These are phyloP conservation scores for Himalopsyche kuldschensis DNA, from an alignment of 2,888 invertebrate genomes.

Conservation along the genomic window DNA sequence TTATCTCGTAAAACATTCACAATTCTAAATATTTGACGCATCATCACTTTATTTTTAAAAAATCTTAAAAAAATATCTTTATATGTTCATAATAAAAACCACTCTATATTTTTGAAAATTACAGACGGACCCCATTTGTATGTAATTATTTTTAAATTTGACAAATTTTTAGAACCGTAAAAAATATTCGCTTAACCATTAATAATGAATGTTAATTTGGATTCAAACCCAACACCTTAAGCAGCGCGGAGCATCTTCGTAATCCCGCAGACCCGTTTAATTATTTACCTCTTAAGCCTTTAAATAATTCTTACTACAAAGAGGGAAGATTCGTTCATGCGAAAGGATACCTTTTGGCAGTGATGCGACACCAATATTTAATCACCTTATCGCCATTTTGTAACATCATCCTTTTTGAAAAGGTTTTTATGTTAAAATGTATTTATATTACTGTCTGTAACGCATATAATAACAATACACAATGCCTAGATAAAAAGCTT, in stretches of 20 bases:
- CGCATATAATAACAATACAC: no score
- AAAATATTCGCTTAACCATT: not conserved
- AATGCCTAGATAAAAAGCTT: no score
- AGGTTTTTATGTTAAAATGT: no score
- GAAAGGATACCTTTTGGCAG: not conserved
- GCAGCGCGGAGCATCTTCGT: not conserved
- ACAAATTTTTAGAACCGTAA: not conserved
- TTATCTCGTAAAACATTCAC: no score
- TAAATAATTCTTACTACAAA: not conserved
- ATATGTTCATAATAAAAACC: no score
- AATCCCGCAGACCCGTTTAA: not conserved
- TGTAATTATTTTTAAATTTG: not conserved
- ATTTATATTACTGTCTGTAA: no score
- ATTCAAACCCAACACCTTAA: not conserved
- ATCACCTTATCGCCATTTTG: no score
- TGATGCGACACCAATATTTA: not conserved
- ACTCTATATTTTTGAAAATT: no score
- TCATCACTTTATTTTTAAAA: no score
- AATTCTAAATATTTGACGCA: no score
- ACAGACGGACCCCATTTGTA: not conserved
- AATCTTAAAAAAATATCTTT: no score
- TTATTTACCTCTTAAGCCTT: not conserved
- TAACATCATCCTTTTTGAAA: no score
- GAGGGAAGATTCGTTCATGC: not conserved
- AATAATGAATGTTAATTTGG: not conserved